A percentile compares a stretch with the other conserved stretches of the same genome.
These are phyloP conservation scores for Globia sparganii DNA, from an alignment of 2,888 invertebrate species.

Conservation along the genomic window DNA sequence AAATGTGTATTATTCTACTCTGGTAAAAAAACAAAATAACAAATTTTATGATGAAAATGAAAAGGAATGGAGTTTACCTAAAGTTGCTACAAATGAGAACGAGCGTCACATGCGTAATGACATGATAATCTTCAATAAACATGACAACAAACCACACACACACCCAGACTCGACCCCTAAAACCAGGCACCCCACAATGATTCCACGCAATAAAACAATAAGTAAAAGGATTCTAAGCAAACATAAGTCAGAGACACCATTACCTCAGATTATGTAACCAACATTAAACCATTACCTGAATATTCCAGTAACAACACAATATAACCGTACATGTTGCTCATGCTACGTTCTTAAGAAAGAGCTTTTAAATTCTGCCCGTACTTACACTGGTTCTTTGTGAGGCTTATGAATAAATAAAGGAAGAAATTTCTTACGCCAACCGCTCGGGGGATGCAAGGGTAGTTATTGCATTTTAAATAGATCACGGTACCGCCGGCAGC, in stretches of 20 bases:
- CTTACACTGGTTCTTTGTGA: constrained; percentile 56
- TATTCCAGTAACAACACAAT: constrained; percentile 23
- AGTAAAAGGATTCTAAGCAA: constrained; percentile 5
- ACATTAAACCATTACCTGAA: constrained; percentile 42
- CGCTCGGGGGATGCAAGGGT: constrained; percentile 54
- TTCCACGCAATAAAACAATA: constrained; percentile 22
- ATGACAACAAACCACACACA: background rate
- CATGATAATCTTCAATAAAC: background rate
- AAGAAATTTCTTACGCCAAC: constrained; percentile 55
- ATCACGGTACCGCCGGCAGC: constrained; percentile 50
- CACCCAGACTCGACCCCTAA: background rate
- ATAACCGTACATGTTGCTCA: constrained; percentile 23
- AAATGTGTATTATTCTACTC: background rate
- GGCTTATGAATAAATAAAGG: constrained; percentile 66
- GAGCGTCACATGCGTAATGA: background rate
- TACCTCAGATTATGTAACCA: constrained; percentile 14
- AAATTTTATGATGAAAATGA: background rate
- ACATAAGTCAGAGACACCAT: constrained; percentile 27
- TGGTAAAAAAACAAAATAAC: background rate
- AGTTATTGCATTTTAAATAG: constrained; percentile 68
- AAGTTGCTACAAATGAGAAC: background rate
- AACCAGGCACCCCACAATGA: background rate
- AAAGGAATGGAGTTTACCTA: background rate
- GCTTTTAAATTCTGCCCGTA: constrained; percentile 50
- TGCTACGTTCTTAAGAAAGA: constrained; percentile 27